Percentiles rank a stretch among this genome's conserved stretches.
These are phyloP conservation scores for Alosa alosa DNA, from an alignment of 2,113 vertebrate genomes.

Conservation along the genomic window DNA sequence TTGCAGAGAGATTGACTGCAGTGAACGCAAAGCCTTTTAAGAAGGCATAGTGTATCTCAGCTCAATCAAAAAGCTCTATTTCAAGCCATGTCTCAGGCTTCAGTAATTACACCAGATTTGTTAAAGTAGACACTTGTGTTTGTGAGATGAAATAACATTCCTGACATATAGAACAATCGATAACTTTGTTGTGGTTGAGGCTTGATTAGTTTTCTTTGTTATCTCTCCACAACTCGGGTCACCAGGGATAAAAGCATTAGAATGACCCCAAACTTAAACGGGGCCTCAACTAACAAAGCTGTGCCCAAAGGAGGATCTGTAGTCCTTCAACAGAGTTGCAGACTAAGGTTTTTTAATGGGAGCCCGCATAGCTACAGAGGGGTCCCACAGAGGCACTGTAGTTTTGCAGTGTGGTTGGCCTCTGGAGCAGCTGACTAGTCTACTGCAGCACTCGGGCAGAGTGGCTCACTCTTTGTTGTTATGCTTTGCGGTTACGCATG, in stretches of 20 bases:
- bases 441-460: neutral
- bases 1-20: neutral
- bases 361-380: neutral
- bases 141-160: neutral
- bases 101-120: neutral
- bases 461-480: neutral
- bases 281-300: conserved; percentile 7
- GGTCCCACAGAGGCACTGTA: neutral
- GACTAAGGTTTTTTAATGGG: neutral
- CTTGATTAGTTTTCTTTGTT: neutral
- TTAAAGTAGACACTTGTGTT: neutral
- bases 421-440: neutral
- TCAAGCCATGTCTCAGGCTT: neutral
- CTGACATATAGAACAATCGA: neutral
- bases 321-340: neutral
- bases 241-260: neutral
- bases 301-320: neutral
- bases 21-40: neutral
- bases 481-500: neutral
- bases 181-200: neutral
- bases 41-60: neutral
- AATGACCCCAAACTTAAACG: neutral
- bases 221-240: neutral
- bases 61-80: neutral
- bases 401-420: neutral